Conservation (phyloP, 37 sponge, comb jelly and placozoan genomes). For the Trichoplax adhaerens region DNA sequence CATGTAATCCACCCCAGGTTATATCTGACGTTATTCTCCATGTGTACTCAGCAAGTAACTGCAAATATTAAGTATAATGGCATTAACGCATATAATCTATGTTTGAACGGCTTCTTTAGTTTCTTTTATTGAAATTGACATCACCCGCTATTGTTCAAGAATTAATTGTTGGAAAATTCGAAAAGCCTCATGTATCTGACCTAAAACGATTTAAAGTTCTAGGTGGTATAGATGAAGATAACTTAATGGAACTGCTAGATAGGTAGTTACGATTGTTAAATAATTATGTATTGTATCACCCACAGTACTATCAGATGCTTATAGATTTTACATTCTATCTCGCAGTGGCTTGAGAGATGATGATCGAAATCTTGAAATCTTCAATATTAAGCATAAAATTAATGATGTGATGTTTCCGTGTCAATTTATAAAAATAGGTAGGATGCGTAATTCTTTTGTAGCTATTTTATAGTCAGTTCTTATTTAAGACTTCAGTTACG, state of each 20-base stretch:
- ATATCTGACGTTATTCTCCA: neutral
- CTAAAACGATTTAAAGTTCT: constrained; percentile 35
- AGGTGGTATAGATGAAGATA: constrained; percentile 43
- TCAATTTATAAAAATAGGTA: neutral
- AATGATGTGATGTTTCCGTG: neutral
- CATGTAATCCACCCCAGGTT: constrained; percentile 38
- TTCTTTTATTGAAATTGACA: constrained; percentile 35
- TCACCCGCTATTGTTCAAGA: constrained; percentile 30
- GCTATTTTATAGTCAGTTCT: too few species aligned
- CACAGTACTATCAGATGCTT: neutral
- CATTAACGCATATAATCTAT: too few species aligned
- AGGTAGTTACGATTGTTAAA: too few species aligned
- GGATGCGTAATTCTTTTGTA: constrained; percentile 1
- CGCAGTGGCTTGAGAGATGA: neutral
- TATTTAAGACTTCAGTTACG: too few species aligned
- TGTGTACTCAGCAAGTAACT: neutral
- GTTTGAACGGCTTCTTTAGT: constrained; percentile 13
- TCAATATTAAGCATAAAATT: neutral
- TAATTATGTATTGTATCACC: too few species aligned
- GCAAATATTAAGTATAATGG: too few species aligned
- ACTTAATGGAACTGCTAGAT: constrained; percentile 6
- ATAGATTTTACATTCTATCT: neutral
- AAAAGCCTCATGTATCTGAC: constrained; percentile 66
- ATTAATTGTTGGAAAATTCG: constrained; percentile 67
- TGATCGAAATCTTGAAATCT: neutral